Percentiles rank a stretch among this genome's conserved stretches.
Conservation (phyloP, 2,113 vertebrate genomes). For the Syngnathus scovelli region DNA sequence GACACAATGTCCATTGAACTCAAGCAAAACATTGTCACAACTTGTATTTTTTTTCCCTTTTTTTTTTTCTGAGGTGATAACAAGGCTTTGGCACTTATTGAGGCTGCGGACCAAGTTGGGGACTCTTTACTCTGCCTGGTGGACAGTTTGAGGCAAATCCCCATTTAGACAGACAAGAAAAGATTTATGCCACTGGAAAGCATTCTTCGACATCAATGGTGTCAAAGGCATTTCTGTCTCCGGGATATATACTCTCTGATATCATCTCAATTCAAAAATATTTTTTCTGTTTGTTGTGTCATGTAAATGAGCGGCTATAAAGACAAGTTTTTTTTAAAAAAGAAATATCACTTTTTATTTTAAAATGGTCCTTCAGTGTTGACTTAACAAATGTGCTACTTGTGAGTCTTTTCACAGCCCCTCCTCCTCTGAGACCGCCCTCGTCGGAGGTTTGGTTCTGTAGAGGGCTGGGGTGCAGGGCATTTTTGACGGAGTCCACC, state of each 20-base stretch:
- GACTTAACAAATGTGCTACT: constrained; percentile 11
- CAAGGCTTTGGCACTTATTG: constrained; percentile 59
- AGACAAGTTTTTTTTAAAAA: neutral
- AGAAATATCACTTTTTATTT: neutral
- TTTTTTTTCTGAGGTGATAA: constrained; percentile 54
- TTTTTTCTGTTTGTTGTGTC: neutral
- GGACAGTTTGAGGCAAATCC: constrained; percentile 42
- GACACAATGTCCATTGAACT: no score
- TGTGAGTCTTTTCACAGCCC: constrained; percentile 1
- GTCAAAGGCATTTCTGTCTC: no score
- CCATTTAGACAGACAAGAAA: neutral
- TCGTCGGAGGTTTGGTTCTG: neutral
- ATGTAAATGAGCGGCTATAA: neutral
- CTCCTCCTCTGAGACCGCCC: constrained; percentile 21
- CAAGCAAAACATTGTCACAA: neutral
- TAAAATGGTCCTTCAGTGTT: neutral
- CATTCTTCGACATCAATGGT: no score
- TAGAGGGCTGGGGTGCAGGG: neutral
- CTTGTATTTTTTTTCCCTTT: neutral
- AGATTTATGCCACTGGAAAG: neutral
- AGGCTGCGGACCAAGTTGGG: constrained; percentile 66
- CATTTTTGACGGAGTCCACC: constrained; percentile 24
- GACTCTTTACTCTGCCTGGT: constrained; percentile 71
- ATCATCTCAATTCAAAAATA: neutral
- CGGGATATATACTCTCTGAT: no score